Base-by-base conservation (phyloP, 1,140 invertebrate species). In the Bicyclus anynana region DNA sequence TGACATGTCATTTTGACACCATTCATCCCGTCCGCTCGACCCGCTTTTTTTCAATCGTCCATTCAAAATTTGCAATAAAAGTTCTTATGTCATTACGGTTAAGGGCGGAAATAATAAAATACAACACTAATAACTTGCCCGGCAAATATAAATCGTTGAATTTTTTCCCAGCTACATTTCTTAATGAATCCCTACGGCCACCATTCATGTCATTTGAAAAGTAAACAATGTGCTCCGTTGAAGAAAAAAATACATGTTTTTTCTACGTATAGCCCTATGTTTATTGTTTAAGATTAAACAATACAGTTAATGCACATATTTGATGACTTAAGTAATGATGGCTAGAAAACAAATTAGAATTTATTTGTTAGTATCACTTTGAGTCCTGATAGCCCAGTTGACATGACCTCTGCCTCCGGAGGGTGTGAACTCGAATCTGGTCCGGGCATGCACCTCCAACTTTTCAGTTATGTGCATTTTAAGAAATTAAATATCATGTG, bases 1-100 rank as follows among this genome's bases (percentile, higher is more conserved):
- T 82, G 70, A 74, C 82, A 82, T 78, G 81, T 84, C 80, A 84
- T 81, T 82, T 84, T 87, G 84, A 87, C 84, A 84, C 76, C 80
- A 84, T 84, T 82, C 84, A 87, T 84, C 62, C 80, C 72, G 78
- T 65, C 71, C 74, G 75, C 65, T 72, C 72, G 76, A 66, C 74
- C 67, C 64, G 59, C 18, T 59, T 80, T 83, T 80, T 77, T 72
- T 80, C 46, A 53, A 52, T 42, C n/a, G 38, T 35, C 21, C 26
- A 12, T 20, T 10, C 47, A 42, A 35, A 37, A 21, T 49, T 33
- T 26, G 12, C 17, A 46, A 16, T 10, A 13, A 40, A 38, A 38
- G 27, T 23, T 53, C 26, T 37, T 59, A 59, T 48, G 17, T 29
- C 49, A 17, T 17, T 20, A 14, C 10, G 1, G 1, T 0, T 23